Percentiles rank a stretch among this genome's conserved stretches.
Conservation (phyloP, 1,140 invertebrate species). For the Magallana angulata region DNA sequence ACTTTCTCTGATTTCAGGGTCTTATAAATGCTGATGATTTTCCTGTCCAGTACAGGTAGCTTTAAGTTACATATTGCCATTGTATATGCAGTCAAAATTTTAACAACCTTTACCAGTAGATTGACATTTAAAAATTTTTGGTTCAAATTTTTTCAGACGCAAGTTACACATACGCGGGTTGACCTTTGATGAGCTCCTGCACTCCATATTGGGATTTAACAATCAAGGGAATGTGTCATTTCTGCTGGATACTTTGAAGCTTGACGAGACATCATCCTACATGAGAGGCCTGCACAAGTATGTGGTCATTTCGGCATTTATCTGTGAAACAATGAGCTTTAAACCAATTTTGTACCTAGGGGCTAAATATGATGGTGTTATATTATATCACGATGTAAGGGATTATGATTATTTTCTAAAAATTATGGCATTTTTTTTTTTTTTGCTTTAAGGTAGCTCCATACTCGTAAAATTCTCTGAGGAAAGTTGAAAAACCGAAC, state of each 20-base stretch:
- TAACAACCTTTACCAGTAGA: neutral
- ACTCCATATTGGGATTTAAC: conserved; percentile 91
- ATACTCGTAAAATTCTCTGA: too few species aligned
- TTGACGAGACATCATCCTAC: conserved; percentile 79
- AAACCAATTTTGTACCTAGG: too few species aligned
- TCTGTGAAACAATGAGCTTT: too few species aligned
- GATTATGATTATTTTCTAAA: too few species aligned
- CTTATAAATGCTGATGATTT: conserved; percentile 91
- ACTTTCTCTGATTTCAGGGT: conserved; percentile 82
- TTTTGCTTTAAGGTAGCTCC: too few species aligned
- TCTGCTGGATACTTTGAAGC: conserved; percentile 86
- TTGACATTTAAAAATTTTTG: neutral
- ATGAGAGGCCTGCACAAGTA: conserved; percentile 69
- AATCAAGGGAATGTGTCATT: conserved; percentile 93
- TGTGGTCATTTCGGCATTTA: neutral
- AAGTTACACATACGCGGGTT: conserved; percentile 80
- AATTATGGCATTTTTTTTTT: too few species aligned
- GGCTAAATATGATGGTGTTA: too few species aligned
- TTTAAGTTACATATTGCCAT: conserved; percentile 60
- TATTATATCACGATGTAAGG: too few species aligned
- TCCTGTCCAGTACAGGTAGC: conserved; percentile 92
- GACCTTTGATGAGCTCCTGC: conserved; percentile 89
- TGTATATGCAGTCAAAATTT: neutral
- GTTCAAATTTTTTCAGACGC: conserved; percentile 60
- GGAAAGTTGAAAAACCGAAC: too few species aligned